These are phyloP conservation scores for Ictalurus punctatus DNA, from an alignment of 2,113 vertebrate species.

Conservation along the genomic window DNA sequence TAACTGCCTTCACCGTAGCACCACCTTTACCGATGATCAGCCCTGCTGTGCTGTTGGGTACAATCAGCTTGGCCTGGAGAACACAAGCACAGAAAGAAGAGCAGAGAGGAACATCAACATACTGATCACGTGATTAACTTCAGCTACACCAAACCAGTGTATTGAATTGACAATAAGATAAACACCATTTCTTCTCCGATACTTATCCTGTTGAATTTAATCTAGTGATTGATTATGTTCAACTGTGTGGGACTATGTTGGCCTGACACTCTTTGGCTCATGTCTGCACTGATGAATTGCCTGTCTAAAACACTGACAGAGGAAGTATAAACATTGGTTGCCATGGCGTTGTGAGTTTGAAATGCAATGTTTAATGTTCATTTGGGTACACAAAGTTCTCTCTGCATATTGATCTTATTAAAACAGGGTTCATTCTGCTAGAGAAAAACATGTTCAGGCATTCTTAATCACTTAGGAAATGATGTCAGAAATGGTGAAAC, in stretches of 20 bases:
- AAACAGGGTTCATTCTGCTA: constrained; percentile 7
- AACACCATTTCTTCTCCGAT: not conserved
- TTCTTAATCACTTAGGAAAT: constrained; percentile 20
- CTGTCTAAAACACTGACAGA: not conserved
- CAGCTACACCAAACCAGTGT: not conserved
- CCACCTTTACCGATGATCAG: constrained; percentile 92
- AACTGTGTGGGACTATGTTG: constrained; percentile 16
- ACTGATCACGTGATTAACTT: not conserved
- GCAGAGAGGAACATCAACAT: constrained; percentile 1
- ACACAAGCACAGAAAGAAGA: constrained; percentile 45
- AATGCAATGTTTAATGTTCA: constrained; percentile 36
- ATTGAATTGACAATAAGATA: not conserved
- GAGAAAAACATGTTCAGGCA: constrained; percentile 9
- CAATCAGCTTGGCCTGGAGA: constrained; percentile 88
- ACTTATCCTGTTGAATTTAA: constrained; percentile 3
- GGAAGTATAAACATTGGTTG: constrained; percentile 45
- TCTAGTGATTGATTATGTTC: constrained; percentile 8
- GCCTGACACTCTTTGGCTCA: constrained; percentile 17
- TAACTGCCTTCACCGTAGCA: constrained; percentile 89
- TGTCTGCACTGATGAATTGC: constrained; percentile 4
- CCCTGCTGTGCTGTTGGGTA: constrained; percentile 91
- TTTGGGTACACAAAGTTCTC: constrained; percentile 35
- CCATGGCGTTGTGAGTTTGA: constrained; percentile 43
- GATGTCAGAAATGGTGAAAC: constrained; percentile 19
- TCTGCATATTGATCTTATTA: constrained; percentile 47